Conservation (phyloP, 2,888 invertebrate genomes). For the Isotomurus palustris region DNA sequence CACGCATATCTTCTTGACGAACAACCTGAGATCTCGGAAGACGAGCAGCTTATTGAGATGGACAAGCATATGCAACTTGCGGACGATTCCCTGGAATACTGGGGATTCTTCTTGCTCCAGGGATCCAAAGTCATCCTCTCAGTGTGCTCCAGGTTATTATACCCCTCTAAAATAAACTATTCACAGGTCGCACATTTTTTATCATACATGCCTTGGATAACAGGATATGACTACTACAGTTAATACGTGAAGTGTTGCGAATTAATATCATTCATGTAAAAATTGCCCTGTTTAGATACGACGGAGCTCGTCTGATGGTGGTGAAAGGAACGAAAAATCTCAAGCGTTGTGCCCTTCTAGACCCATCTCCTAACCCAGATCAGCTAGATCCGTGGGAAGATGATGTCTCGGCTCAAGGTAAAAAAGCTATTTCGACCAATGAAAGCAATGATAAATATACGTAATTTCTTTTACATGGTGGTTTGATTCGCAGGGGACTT, state of each 20-base stretch:
- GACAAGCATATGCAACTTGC: conserved; percentile 77
- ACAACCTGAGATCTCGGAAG: conserved; percentile 63
- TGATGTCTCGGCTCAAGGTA: conserved; percentile 39
- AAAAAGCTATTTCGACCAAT: too few species aligned
- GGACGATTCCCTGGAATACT: conserved; percentile 80
- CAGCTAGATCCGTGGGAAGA: conserved; percentile 52
- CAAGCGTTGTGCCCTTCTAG: conserved; percentile 70
- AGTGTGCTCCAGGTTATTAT: conserved; percentile 70
- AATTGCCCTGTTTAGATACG: too few species aligned
- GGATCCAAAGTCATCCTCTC: conserved; percentile 72
- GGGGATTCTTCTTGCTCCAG: conserved; percentile 77
- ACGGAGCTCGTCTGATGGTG: conserved; percentile 73
- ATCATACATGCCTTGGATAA: too few species aligned
- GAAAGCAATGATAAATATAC: too few species aligned
- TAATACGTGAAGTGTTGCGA: too few species aligned
- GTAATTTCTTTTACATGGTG: too few species aligned
- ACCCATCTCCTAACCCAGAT: conserved; percentile 57
- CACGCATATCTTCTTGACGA: conserved; percentile 68
- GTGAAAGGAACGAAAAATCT: conserved; percentile 73
- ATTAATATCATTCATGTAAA: neutral
- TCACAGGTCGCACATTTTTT: too few species aligned
- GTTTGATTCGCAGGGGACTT: too few species aligned
- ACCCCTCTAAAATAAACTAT: neutral
- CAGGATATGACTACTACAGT: too few species aligned
- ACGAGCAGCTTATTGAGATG: conserved; percentile 68